Base-by-base conservation (phyloP, 2,113 vertebrate species). In the Boulengeromyrus knoepffleri region DNA sequence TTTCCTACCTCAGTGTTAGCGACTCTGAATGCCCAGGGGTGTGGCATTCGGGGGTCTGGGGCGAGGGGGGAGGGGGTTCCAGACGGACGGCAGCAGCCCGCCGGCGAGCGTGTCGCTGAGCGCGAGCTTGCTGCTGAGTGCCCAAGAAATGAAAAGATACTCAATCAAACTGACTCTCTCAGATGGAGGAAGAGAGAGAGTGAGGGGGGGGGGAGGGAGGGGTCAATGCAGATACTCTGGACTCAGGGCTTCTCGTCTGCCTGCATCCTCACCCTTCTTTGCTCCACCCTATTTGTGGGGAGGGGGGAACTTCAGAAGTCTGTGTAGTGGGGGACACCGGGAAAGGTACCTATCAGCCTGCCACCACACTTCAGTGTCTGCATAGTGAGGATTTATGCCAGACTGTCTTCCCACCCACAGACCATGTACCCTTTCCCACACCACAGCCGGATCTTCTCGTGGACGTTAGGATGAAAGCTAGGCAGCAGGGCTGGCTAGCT, bases 1-100 rank as follows among this genome's bases (percentile, higher is more conserved):
- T 92, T 83, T 89, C 95, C 94, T 95, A 95, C 96, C 96, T 95
- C 92, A 94, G 89, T 88, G 91, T 85, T 91, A 92, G 91, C 74
- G 85, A 74, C 92, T 92, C 93, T 49, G 91, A 88, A 91, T n/a
- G 92, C 47, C 92, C 93, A 92, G 90, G 90, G 89, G 91, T 49
- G 89, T 58, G 88, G 91, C 90, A 85, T 88, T 36, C 91, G 90
- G 91, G 89, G 90, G 77, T 94, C 94, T 92, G 92, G 92, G 89
- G 50, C 80, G 47, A 15, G 87, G 36, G 89, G 36, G 56, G 10
- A 10, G 85, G 89, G 91, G 50, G 91, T 5, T 77, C 88, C 91
- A 83, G 89, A 85, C 88, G 46, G 89, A 70, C 87, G 47, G 90
- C 46, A 87, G 9, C 85, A 86, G 27, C 13, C 24, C n/a, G 19